Conservation (phyloP, 1,140 invertebrate genomes). For the Philotrypesis tridentata region DNA sequence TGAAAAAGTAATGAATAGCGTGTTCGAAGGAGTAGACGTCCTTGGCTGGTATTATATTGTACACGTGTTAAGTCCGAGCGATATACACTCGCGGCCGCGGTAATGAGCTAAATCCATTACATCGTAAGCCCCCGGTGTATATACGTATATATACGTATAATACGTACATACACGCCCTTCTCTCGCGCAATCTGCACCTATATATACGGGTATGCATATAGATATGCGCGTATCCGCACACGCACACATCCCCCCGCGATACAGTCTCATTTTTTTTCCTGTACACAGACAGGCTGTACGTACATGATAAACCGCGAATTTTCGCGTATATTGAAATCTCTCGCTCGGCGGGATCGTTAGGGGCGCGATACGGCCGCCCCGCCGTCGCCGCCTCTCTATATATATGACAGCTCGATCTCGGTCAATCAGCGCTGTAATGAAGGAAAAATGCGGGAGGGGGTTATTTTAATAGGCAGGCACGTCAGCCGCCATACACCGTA, state of each 20-base stretch:
- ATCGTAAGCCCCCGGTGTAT: constrained; percentile 20
- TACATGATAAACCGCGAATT: too few relatives aligned
- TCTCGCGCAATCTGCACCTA: not conserved
- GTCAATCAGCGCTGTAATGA: not conserved
- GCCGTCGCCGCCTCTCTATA: too few relatives aligned
- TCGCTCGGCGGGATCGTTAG: not conserved
- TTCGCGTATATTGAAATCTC: not conserved
- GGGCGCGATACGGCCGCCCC: too few relatives aligned
- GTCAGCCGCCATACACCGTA: not conserved
- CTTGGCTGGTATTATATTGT: constrained; percentile 49
- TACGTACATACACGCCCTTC: not conserved
- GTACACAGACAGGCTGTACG: too few relatives aligned
- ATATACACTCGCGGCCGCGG: constrained; percentile 48
- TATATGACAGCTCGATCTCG: too few relatives aligned
- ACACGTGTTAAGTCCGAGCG: constrained; percentile 52
- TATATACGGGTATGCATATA: too few relatives aligned
- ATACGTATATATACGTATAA: too few relatives aligned
- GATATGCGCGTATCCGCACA: too few relatives aligned
- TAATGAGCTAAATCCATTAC: constrained; percentile 64
- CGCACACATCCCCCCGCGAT: too few relatives aligned
- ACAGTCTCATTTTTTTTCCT: too few relatives aligned
- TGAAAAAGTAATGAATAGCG: constrained; percentile 16
- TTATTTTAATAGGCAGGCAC: not conserved
- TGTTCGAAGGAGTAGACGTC: constrained; percentile 43
- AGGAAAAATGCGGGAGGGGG: not conserved